Conservation (phyloP, 2,113 vertebrate species). For the Gulo gulo region DNA sequence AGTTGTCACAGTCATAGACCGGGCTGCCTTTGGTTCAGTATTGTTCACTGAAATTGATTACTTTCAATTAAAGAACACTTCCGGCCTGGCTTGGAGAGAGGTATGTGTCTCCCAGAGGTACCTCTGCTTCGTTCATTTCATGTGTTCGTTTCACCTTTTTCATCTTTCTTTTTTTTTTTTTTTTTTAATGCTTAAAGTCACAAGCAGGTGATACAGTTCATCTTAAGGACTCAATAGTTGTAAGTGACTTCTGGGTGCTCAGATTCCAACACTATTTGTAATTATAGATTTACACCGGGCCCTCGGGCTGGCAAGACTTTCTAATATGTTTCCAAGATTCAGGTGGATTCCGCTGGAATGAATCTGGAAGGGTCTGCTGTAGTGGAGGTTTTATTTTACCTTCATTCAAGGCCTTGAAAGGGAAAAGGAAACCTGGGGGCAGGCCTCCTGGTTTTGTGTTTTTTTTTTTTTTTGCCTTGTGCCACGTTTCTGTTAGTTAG, state of each 20-base stretch:
- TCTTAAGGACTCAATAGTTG: neutral
- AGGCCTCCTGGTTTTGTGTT: neutral
- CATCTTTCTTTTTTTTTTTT: too few relatives aligned
- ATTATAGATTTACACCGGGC: neutral
- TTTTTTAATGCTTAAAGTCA: neutral
- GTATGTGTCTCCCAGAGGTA: neutral
- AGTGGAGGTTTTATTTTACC: neutral
- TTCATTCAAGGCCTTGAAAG: neutral
- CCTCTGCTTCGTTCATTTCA: neutral
- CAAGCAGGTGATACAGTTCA: neutral
- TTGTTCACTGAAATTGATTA: neutral
- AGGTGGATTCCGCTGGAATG: neutral
- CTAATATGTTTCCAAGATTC: neutral
- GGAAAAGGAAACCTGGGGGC: neutral
- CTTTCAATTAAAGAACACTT: constrained; percentile 6
- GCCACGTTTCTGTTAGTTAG: neutral
- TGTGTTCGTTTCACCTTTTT: neutral
- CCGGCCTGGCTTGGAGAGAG: neutral
- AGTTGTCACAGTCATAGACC: neutral
- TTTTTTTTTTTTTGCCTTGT: neutral
- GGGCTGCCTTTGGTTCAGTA: neutral
- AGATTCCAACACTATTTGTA: neutral
- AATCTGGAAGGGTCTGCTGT: neutral
- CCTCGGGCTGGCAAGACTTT: neutral
- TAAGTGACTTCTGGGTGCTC: neutral